A percentile compares a stretch with the other conserved stretches of the same genome.
phyloP scores from a whole-genome alignment of 2,888 invertebrate species.

The Abrostola triplasia region DNA sequence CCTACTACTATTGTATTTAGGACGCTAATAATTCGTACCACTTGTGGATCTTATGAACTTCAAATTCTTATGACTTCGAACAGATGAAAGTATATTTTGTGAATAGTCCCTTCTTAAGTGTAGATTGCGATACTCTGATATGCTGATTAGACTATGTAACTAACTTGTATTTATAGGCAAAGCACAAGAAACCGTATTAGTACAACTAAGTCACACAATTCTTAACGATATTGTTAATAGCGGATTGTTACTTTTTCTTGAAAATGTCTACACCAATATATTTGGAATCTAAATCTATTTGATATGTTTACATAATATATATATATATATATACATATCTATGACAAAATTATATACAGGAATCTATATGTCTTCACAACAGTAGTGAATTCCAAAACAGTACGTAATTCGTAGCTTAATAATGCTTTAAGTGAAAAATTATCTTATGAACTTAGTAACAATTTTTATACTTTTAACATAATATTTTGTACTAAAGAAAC shows the following conservation, averaged over 20 bases:
- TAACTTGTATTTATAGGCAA: slow-evolving; percentile 57
- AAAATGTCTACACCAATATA: slow-evolving; percentile 32
- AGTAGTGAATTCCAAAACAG: slow-evolving; percentile 55
- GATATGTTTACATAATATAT: neutral
- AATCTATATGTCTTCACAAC: slow-evolving; percentile 49
- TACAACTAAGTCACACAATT: slow-evolving; percentile 42
- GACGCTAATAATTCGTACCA: slow-evolving; percentile 83
- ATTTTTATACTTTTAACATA: slow-evolving; percentile 79
- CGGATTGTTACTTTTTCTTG: slow-evolving; percentile 13
- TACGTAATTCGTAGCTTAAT: slow-evolving; percentile 78
- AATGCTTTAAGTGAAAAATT: slow-evolving; percentile 85
- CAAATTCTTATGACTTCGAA: slow-evolving; percentile 87
- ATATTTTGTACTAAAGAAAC: slow-evolving; percentile 74
- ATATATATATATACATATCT: slow-evolving; percentile 19
- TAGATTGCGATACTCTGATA: slow-evolving; percentile 72
- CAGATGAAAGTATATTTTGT: slow-evolving; percentile 84
- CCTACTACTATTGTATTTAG: slow-evolving; percentile 80
- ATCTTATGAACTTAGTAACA: slow-evolving; percentile 86
- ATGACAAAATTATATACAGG: slow-evolving; percentile 44
- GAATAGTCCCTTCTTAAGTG: slow-evolving; percentile 80
- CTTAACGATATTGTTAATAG: slow-evolving; percentile 32
- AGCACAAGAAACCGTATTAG: slow-evolving; percentile 49
- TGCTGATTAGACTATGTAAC: slow-evolving; percentile 68
- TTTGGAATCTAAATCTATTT: slow-evolving; percentile 31
- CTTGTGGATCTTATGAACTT: slow-evolving; percentile 86